A percentile compares a stretch with the other conserved stretches of the same genome.
These are phyloP conservation scores for Lottia gigantea DNA, from an alignment of 2,888 invertebrate genomes.

Conservation along the genomic window DNA sequence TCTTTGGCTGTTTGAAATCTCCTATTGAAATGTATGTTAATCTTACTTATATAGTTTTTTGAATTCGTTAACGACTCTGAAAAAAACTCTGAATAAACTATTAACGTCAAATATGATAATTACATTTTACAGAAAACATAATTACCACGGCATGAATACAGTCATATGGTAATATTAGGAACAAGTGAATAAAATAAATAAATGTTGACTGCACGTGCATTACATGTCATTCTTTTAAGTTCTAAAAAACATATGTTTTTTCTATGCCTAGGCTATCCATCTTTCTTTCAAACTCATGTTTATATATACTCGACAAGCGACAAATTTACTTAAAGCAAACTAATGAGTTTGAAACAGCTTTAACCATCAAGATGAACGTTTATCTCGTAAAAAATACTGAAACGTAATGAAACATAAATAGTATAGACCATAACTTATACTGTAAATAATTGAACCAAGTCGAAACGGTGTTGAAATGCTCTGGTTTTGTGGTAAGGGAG, in stretches of 20 bases:
- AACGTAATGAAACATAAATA: conserved; percentile 25
- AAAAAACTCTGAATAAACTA: no score
- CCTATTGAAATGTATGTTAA: no score
- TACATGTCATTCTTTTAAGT: conserved; percentile 1
- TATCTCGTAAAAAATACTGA: conserved; percentile 4
- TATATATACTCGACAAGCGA: conserved; percentile 8
- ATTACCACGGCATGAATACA: no score
- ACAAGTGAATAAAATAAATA: no score
- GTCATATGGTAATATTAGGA: no score
- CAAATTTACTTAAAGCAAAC: conserved; percentile 10
- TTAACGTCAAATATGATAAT: no score
- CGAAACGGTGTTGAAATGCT: background rate
- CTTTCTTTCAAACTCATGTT: background rate
- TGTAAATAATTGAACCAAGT: background rate
- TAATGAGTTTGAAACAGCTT: conserved; percentile 2
- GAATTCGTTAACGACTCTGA: no score
- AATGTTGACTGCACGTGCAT: background rate
- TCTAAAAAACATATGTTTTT: conserved; percentile 4
- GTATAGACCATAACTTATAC: conserved; percentile 2
- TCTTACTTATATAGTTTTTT: no score
- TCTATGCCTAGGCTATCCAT: background rate
- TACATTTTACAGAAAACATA: no score
- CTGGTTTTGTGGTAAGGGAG: background rate
- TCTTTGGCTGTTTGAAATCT: no score
- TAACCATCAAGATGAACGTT: background rate